Conservation (phyloP, 2,888 invertebrate species). For the Calliphora vomitoria region DNA sequence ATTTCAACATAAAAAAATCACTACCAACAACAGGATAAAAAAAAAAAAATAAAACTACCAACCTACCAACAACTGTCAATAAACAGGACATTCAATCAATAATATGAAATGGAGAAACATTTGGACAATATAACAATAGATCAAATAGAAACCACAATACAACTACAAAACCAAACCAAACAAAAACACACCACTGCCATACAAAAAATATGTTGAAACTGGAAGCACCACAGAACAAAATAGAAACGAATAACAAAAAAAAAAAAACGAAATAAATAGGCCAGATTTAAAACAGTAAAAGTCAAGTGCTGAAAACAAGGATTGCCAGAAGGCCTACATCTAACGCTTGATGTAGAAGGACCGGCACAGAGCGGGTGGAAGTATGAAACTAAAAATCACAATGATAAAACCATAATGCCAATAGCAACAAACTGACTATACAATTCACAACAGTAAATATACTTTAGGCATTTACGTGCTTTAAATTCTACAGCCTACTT, state of each 20-base stretch:
- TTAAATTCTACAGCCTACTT: background rate
- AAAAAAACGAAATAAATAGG: constrained; percentile 3
- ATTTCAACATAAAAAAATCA: constrained; percentile 63
- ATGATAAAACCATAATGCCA: constrained; percentile 2
- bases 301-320: background rate
- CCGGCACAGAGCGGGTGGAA: background rate
- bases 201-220: background rate
- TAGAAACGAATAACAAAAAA: background rate
- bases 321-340: background rate
- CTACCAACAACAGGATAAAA: background rate
- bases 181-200: background rate
- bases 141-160: constrained; percentile 59
- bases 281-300: constrained; percentile 32
- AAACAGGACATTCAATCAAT: constrained; percentile 74
- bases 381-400: background rate
- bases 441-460: background rate
- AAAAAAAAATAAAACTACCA: constrained; percentile 35
- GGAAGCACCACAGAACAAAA: background rate
- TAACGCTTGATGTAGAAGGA: background rate
- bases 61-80: constrained; percentile 65
- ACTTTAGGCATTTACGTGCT: background rate
- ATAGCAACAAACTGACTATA: background rate
- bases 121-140: constrained; percentile 56
- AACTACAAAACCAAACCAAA: constrained; percentile 15
- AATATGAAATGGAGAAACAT: constrained; percentile 69